Conservation (phyloP, 2,797 vertebrate genomes). For the Lepus townsendii region DNA sequence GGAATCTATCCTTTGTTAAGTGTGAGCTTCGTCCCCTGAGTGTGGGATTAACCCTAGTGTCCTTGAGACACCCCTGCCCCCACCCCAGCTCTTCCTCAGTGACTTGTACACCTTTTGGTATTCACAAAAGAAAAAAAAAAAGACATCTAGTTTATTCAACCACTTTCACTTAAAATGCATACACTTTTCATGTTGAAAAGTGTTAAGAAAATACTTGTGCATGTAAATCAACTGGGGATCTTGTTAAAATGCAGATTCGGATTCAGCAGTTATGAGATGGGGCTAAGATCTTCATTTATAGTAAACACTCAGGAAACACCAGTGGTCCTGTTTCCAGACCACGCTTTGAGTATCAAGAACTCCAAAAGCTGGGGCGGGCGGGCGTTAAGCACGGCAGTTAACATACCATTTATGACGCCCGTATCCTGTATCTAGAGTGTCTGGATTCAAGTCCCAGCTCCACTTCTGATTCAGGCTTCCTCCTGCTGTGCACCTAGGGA, state of each 20-base stretch:
- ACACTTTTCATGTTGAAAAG: conserved; percentile 9
- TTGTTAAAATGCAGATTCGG: conserved; percentile 57
- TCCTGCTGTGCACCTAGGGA: no score
- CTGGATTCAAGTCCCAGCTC: no score
- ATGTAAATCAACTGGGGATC: not conserved
- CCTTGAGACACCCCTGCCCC: not conserved
- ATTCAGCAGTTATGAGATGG: not conserved
- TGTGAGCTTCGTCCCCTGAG: not conserved
- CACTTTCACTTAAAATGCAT: conserved; percentile 27
- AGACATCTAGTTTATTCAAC: not conserved
- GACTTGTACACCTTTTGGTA: not conserved
- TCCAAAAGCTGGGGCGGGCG: not conserved
- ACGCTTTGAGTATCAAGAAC: not conserved
- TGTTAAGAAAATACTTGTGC: conserved; percentile 12
- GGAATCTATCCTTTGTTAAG: not conserved
- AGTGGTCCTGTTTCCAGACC: not conserved
- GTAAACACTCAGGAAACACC: not conserved
- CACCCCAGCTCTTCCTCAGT: not conserved
- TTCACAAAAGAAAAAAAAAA: not conserved
- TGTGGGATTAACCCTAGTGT: not conserved
- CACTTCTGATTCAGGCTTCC: no score
- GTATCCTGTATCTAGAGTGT: no score
- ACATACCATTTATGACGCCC: no score
- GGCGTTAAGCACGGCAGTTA: no score
- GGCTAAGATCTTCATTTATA: not conserved